These are phyloP conservation scores for Colletes latitarsis DNA, from an alignment of 1,140 invertebrate genomes.

Conservation along the genomic window DNA sequence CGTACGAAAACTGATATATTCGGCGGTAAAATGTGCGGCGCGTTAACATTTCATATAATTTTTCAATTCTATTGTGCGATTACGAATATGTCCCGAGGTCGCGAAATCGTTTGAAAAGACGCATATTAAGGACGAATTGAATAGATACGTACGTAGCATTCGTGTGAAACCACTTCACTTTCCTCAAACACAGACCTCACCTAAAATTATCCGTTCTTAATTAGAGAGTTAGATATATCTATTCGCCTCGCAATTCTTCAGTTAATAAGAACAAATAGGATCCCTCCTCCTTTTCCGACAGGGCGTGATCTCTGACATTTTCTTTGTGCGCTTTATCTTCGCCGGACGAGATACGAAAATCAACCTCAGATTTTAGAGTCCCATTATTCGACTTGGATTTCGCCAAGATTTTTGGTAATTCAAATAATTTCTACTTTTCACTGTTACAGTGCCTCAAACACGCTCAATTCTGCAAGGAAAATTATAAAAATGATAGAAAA, in stretches of 20 bases:
- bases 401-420: no score
- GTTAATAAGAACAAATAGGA: constrained; percentile 41
- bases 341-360: constrained; percentile 9
- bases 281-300: neutral
- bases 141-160: neutral
- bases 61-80: neutral
- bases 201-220: constrained; percentile 48
- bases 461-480: no score
- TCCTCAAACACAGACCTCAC: neutral
- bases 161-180: neutral
- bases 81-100: neutral
- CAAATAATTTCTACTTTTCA: no score
- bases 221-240: constrained; percentile 43
- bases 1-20: no score
- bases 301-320: constrained; percentile 8
- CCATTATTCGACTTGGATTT: neutral
- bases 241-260: constrained; percentile 24
- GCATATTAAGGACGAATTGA: neutral
- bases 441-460: no score
- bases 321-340: constrained; percentile 6
- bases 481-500: no score
- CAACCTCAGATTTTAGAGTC: constrained; percentile 15
- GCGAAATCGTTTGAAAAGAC: neutral
- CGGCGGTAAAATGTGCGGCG: no score
- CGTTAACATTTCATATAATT: neutral